phyloP scores from a whole-genome alignment of 2,113 vertebrate genomes.

The Origma solitaria region DNA sequence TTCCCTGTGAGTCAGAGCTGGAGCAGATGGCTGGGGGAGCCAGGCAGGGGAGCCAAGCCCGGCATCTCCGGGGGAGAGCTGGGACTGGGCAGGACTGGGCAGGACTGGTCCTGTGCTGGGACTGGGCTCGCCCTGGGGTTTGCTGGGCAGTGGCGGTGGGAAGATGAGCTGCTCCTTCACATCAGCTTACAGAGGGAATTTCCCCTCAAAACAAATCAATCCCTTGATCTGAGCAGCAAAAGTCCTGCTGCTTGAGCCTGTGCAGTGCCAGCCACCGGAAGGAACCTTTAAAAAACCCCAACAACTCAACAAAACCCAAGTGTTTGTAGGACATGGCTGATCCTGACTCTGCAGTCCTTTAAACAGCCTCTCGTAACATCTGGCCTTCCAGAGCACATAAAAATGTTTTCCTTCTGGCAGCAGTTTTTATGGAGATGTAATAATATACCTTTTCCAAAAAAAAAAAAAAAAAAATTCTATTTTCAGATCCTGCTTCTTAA shows the following conservation, averaged over 20 bases:
- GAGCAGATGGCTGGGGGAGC: background rate
- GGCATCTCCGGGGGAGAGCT: background rate
- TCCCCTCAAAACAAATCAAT: background rate
- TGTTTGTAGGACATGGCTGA: background rate
- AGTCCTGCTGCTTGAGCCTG: background rate
- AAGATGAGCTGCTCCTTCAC: background rate
- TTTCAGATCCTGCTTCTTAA: conserved; percentile 19
- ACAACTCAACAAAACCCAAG: background rate
- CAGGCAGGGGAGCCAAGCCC: background rate
- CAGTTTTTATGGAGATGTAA: conserved; percentile 59
- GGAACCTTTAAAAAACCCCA: conserved; percentile 1
- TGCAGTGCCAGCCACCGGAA: background rate
- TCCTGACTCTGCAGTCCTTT: background rate
- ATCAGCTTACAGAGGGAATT: background rate
- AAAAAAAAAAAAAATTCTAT: background rate
- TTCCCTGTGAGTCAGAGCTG: background rate
- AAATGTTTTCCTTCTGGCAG: conserved; percentile 68
- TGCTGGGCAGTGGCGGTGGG: background rate
- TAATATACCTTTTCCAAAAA: background rate
- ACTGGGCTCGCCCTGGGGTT: background rate
- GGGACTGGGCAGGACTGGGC: background rate
- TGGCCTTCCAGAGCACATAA: conserved; percentile 42
- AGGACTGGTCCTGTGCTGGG: background rate
- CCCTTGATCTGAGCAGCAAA: background rate
- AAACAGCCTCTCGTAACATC: conserved; percentile 57